Evolutionary conservation across 2,888 invertebrate species (phyloP).

Genomic region (Epinotia nisella): DNA sequence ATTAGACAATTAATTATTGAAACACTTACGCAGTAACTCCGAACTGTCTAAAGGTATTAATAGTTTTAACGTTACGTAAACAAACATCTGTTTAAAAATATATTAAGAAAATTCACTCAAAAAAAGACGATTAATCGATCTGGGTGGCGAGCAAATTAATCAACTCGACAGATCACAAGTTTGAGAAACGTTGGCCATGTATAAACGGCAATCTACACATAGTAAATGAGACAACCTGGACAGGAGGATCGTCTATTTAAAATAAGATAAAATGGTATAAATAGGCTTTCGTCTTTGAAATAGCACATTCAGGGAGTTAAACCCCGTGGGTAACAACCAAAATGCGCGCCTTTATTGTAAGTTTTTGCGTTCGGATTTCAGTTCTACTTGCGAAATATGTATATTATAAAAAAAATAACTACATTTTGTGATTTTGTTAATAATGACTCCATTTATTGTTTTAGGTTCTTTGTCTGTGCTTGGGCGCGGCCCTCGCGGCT

Average conservation of each 20-base stretch:
- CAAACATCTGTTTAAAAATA: not conserved
- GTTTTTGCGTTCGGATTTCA: conserved; percentile 49
- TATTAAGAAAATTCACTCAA: not conserved
- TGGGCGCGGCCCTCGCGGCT: conserved; percentile 70
- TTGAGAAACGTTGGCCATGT: conserved; percentile 73
- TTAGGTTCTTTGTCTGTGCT: conserved; percentile 67
- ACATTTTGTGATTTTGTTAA: not conserved
- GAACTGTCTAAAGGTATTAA: conserved; percentile 3
- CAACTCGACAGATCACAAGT: conserved; percentile 51
- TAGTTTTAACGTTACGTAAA: not conserved
- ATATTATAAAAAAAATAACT: not conserved
- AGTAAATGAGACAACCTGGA: conserved; percentile 73
- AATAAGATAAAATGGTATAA: conserved; percentile 79
- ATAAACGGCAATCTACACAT: conserved; percentile 69
- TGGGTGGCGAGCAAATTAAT: conserved; percentile 46
- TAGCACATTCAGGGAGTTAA: conserved; percentile 72
- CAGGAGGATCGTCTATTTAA: conserved; percentile 66
- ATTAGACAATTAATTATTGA: not conserved
- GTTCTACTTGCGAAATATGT: conserved; percentile 24
- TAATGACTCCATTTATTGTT: conserved; percentile 50
- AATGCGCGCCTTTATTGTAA: conserved; percentile 77
- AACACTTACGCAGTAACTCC: not conserved
- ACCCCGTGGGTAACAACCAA: conserved; percentile 68
- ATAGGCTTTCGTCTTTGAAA: conserved; percentile 70
- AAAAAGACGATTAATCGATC: conserved; percentile 25